Percentiles rank a stretch among this genome's conserved stretches.
phyloP scores from a whole-genome alignment of 2,113 vertebrate species.

The Meles meles region DNA sequence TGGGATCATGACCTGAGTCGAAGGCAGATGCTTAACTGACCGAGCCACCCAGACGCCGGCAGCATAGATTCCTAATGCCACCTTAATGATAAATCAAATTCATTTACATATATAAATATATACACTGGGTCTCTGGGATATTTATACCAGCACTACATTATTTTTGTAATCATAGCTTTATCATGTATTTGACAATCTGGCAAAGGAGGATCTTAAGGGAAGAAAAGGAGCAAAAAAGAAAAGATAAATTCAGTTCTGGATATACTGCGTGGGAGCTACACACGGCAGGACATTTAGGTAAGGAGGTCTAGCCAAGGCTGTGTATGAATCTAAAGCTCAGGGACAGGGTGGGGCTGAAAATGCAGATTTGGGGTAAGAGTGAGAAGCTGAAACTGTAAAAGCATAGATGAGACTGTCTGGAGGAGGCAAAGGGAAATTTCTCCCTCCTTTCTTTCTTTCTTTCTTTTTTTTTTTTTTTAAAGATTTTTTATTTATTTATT shows the following conservation, averaged over 20 bases:
- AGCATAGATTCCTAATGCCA: background rate
- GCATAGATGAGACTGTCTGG: background rate
- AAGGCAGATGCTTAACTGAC: too few species aligned
- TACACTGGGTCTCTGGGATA: background rate
- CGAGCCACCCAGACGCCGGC: too few species aligned
- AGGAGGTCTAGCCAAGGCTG: background rate
- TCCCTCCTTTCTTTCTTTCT: background rate
- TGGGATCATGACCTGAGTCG: too few species aligned
- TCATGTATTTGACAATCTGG: background rate
- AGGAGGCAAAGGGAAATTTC: background rate
- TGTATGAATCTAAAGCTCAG: background rate
- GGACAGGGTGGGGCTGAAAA: background rate
- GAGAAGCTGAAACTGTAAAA: background rate
- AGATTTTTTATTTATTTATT: too few species aligned
- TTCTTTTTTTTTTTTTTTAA: too few species aligned
- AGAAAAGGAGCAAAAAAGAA: background rate
- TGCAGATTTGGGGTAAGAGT: background rate
- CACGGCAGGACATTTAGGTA: background rate
- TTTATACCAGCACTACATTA: background rate
- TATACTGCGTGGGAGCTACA: background rate
- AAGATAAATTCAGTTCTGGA: background rate
- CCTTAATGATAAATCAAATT: background rate
- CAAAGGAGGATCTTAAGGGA: background rate
- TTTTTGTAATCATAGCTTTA: background rate
- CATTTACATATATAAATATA: background rate